Evolutionary conservation across 2,888 invertebrate species (phyloP), one percentile per base, ranked within the genome.

Genomic region (Mythimna impura): DNA sequence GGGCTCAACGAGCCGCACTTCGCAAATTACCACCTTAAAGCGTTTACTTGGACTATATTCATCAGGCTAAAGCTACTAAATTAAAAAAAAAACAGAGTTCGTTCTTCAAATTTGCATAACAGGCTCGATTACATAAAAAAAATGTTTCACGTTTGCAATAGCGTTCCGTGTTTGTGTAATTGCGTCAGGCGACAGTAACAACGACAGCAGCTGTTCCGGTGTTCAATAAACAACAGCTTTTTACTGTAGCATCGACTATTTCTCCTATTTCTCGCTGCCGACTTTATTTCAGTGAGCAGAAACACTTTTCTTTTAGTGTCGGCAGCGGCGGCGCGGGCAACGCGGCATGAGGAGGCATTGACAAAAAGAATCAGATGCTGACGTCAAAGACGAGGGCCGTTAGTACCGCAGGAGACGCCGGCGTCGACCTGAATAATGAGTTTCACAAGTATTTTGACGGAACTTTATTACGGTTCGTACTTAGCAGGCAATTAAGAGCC

Each of bases 1-100:
- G 86, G 84, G 78, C 89, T 87, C 88, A 88, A 89, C 91, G 90
- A 88, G 88, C 84, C 88, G 85, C 88, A 89, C 89, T 91, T 93
- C 90, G 85, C 93, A 93, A 94, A 94, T 94, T 94, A 93, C 92
- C 91, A 90, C 91, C 90, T 92, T 90, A 87, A 91, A 93, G 84
- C 90, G 89, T 91, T 91, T 88, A 85, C 89, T 82, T 78, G 78
- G 89, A 90, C 90, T 91, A 88, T 90, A 93, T 91, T 92, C 91
- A 89, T 92, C 90, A 91, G 87, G 84, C 88, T 81, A 90, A 90
- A 86, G 86, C 86, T 82, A 84, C 88, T 88, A 91, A 91, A 92
- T 92, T 89, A 88, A 91, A 91, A 91, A 91, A 81, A 91, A 91
- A 87, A 81, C 68, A 17, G 70, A 83, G 73, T 86, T 85, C 78